phyloP scores from a whole-genome alignment of 2,888 invertebrate genomes.

The Nyleta sp. region DNA sequence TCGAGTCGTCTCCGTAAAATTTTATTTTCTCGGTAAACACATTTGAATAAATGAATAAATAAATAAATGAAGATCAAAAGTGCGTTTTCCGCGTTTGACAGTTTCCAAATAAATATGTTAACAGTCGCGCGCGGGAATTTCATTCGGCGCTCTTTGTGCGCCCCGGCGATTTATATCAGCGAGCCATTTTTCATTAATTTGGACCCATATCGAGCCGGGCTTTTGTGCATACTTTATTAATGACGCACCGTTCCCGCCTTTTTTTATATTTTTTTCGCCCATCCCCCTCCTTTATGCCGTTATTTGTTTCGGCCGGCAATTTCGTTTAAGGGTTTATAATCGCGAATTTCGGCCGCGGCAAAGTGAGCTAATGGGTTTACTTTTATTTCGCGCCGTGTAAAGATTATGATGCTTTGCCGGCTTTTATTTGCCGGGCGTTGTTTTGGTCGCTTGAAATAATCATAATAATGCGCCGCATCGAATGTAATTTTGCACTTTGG shows the following conservation, averaged over 20 bases:
- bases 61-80: conserved; percentile 59
- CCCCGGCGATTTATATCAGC: conserved; percentile 44
- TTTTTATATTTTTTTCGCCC: background rate
- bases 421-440: conserved; percentile 17
- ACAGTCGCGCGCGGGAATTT: conserved; percentile 45
- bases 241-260: conserved; percentile 15
- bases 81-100: conserved; percentile 60
- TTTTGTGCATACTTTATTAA: conserved; percentile 57
- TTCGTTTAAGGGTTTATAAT: conserved; percentile 42
- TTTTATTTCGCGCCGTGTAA: conserved; percentile 20
- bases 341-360: conserved; percentile 7
- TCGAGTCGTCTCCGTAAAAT: background rate
- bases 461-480: conserved; percentile 16
- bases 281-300: no score
- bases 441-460: conserved; percentile 30
- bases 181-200: conserved; percentile 56
- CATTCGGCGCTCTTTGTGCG: conserved; percentile 42
- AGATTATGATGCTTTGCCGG: conserved; percentile 25
- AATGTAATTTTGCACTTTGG: conserved; percentile 26
- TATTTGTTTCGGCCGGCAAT: conserved; percentile 22
- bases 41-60: conserved; percentile 61
- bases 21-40: conserved; percentile 26
- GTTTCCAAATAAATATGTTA: conserved; percentile 47
- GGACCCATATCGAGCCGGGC: conserved; percentile 27
- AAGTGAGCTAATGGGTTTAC: conserved; percentile 48